Evolutionary conservation across 2,113 vertebrate species (phyloP).

Genomic region (Mesitornis unicolor): DNA sequence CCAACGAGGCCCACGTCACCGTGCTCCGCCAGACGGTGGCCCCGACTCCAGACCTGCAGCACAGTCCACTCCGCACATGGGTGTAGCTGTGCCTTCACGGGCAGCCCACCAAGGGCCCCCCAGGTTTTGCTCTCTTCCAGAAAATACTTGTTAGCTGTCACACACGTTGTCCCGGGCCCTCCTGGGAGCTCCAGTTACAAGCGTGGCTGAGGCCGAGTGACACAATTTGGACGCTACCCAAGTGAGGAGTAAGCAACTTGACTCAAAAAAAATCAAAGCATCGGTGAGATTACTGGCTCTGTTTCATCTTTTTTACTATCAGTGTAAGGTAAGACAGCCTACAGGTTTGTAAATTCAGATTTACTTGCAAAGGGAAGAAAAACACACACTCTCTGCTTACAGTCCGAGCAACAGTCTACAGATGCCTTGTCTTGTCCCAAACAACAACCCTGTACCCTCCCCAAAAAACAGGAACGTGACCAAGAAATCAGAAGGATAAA

Average conservation of each 20-base stretch:
- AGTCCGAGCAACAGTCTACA: not conserved
- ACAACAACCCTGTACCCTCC: not conserved
- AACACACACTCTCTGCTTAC: not conserved
- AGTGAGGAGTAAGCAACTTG: not conserved
- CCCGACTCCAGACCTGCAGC: fast-evolving
- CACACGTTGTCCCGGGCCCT: not conserved
- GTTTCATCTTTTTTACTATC: not conserved
- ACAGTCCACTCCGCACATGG: fast-evolving
- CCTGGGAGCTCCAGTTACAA: not conserved
- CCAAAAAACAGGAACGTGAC: not conserved
- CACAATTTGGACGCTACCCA: not conserved
- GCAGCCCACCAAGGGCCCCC: not conserved
- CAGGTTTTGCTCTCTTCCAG: not conserved
- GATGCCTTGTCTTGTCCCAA: not conserved
- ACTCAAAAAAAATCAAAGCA: not conserved
- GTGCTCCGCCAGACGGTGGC: fast-evolving
- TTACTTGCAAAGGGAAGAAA: not conserved
- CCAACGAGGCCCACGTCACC: fast-evolving
- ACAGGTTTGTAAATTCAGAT: not conserved
- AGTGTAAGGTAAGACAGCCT: not conserved
- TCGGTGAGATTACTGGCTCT: not conserved
- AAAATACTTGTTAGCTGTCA: not conserved
- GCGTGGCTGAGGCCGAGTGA: not conserved
- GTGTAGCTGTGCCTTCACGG: fast-evolving
- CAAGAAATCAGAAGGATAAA: not conserved